Conservation (phyloP, 2,113 vertebrate species). For the Stigmatopora argus region DNA sequence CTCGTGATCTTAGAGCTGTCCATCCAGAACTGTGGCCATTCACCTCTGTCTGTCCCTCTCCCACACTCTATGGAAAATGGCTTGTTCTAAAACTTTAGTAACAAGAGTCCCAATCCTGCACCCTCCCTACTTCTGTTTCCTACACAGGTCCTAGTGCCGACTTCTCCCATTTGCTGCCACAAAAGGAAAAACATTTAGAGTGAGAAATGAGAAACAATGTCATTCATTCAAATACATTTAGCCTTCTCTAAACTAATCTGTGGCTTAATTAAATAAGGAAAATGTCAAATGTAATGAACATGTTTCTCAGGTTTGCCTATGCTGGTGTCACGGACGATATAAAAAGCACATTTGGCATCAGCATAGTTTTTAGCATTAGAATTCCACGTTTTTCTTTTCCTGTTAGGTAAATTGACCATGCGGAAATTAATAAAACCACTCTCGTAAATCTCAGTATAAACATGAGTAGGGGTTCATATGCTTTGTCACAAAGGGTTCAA, state of each 20-base stretch:
- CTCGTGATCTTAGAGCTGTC: conserved; percentile 52
- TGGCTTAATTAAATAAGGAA: neutral
- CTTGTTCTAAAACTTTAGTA: conserved; percentile 71
- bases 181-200: no score
- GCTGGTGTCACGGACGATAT: neutral
- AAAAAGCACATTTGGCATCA: neutral
- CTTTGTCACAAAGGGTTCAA: conserved; percentile 7
- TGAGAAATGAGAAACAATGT: no score
- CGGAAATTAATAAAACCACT: no score
- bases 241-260: neutral
- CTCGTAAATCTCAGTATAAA: neutral
- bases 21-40: conserved; percentile 59
- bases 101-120: conserved; percentile 61
- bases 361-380: neutral
- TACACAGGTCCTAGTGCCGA: conserved; percentile 74
- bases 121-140: conserved; percentile 54
- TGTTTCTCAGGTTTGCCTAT: no score
- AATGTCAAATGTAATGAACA: neutral
- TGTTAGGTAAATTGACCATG: no score
- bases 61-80: conserved; percentile 67
- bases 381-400: neutral
- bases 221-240: neutral
- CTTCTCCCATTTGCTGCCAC: conserved; percentile 23
- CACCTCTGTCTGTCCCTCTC: conserved; percentile 57
- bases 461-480: neutral